These are phyloP conservation scores for Reticulitermes lucifugus DNA, from an alignment of 2,888 invertebrate species.

Conservation along the genomic window DNA sequence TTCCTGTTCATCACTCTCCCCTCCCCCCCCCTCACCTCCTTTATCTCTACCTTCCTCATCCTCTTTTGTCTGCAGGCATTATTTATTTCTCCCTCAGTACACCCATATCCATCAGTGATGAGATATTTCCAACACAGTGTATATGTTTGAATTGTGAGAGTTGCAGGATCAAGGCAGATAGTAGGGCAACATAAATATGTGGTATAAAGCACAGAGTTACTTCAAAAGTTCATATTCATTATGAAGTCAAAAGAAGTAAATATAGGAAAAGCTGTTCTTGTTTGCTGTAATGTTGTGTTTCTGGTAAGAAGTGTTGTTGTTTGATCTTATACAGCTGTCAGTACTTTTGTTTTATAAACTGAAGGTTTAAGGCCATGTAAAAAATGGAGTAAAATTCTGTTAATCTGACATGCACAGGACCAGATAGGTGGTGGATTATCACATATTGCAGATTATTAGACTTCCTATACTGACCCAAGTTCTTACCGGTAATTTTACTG, in stretches of 20 bases:
- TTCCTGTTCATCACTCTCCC: background rate
- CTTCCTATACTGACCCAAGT: too few species aligned
- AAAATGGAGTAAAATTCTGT: too few species aligned
- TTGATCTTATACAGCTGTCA: background rate
- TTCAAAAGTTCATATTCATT: background rate
- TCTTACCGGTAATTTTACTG: too few species aligned
- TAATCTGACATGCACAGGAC: too few species aligned
- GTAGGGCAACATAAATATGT: background rate
- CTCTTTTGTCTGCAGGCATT: background rate
- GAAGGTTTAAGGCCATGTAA: too few species aligned
- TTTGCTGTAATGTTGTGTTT: slow-evolving; percentile 75
- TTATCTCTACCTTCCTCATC: background rate
- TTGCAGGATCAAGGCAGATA: background rate
- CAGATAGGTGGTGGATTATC: too few species aligned
- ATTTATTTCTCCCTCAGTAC: background rate
- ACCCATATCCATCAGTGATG: background rate
- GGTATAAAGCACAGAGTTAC: background rate
- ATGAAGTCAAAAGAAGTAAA: slow-evolving; percentile 47
- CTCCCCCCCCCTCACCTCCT: background rate
- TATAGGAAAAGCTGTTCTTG: slow-evolving; percentile 70
- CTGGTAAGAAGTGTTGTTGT: slow-evolving; percentile 66
- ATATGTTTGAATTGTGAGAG: background rate
- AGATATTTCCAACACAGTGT: background rate
- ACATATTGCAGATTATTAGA: too few species aligned
- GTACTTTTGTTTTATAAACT: too few species aligned